phyloP scores from a whole-genome alignment of 1,140 invertebrate species.

The Paraescarpia echinospica region DNA sequence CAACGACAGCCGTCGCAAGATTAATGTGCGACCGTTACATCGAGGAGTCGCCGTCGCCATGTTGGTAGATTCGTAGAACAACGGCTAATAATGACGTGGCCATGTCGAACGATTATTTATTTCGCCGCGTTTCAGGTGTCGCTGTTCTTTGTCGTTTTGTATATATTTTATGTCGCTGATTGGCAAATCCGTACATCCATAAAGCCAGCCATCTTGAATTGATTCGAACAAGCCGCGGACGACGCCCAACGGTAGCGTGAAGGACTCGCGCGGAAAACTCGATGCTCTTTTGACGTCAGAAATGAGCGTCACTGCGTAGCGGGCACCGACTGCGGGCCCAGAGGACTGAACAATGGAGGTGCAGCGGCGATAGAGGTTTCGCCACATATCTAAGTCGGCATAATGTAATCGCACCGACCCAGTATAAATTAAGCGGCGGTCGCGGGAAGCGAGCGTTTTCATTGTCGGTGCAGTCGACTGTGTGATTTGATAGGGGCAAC shows the following conservation, averaged over 20 bases:
- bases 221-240: too few species aligned
- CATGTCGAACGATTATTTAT: background rate
- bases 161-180: background rate
- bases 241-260: background rate
- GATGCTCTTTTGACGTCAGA: background rate
- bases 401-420: background rate
- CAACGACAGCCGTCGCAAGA: background rate
- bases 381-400: background rate
- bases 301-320: background rate
- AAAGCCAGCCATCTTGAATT: background rate
- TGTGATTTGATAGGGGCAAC: constrained; percentile 3
- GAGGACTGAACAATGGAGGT: background rate
- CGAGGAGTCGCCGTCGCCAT: background rate
- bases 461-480: background rate
- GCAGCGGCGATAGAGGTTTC: background rate
- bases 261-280: background rate
- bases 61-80: background rate
- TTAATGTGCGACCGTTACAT: background rate
- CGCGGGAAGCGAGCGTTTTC: background rate
- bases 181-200: background rate
- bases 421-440: background rate
- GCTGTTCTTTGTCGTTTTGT: background rate
- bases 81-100: background rate
- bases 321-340: background rate
- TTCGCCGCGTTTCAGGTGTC: background rate